A percentile compares a stretch with the other conserved stretches of the same genome.
These are phyloP conservation scores for pig (Sus scrofa) DNA, from an alignment of 2,113 vertebrate genomes.

Conservation along the genomic window DNA sequence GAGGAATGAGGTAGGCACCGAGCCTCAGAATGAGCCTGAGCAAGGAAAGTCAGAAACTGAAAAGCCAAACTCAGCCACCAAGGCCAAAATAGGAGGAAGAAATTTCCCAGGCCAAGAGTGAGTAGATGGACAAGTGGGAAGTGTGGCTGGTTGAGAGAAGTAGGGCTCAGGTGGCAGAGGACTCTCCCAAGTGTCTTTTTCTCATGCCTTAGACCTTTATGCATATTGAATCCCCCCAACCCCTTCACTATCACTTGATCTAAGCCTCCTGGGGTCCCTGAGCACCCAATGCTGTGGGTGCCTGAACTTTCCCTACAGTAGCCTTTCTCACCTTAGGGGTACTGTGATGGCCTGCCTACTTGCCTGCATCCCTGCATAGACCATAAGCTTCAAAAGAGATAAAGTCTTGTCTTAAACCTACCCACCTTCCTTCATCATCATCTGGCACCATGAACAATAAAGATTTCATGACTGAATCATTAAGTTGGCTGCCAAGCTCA, in stretches of 20 bases:
- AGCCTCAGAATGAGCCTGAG: background rate
- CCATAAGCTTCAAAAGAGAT: background rate
- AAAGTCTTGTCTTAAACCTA: background rate
- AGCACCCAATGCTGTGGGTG: background rate
- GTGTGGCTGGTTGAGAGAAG: background rate
- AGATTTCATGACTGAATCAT: slow-evolving; percentile 3
- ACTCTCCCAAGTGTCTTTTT: background rate
- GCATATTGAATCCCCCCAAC: background rate
- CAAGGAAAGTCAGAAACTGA: background rate
- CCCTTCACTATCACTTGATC: background rate
- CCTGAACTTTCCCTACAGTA: too few species aligned
- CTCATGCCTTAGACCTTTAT: background rate
- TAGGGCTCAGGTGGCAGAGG: background rate
- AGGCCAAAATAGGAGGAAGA: background rate
- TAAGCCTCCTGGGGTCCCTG: background rate
- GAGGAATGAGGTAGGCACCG: background rate
- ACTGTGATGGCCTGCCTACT: background rate
- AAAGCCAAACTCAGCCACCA: background rate
- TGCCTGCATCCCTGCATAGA: background rate
- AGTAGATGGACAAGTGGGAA: background rate
- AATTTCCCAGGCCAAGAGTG: background rate
- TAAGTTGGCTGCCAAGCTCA: background rate
- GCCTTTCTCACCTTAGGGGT: background rate
- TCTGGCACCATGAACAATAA: background rate
- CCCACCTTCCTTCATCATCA: background rate